Base-by-base conservation (phyloP, 2,113 vertebrate genomes). In the Ancistrus triradiatus region DNA sequence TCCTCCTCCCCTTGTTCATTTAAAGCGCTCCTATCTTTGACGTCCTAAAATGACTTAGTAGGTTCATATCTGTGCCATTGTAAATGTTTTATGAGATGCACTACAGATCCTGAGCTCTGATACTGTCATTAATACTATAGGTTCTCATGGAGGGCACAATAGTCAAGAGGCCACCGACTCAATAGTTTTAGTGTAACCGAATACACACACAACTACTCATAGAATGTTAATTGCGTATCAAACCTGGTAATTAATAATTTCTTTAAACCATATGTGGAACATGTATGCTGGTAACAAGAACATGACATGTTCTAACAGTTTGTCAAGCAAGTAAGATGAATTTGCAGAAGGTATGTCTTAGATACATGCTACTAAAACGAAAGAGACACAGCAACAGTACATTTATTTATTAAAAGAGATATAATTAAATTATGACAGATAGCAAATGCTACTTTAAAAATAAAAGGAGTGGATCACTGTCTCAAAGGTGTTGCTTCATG, bases 161-260 rank as follows among this genome's bases (percentile, higher is more conserved):
- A 60, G 65, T 42, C 43, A 48, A n/a, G 19, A 66, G 53, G 63
- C 49, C 19, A 35, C 38, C 31, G 33, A 51, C 35, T 37, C 22
- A 60, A 50, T 33, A 63, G 44, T 65, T 70, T 22, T 69, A 53
- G 27, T 47, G 70, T 50, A 74, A 80, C 43, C 70, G 37, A 43
- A 76, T 58, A 66, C 31, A 18, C 33, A 40, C 6, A 56, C 25
- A 25, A 67, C 57, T 25, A 40, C 14, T 60, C 37, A 8, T n/a
- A 37, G n/a, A n/a, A n/a, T n/a, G n/a, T n/a, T 56, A 74, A 72
- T 75, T 55, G 74, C 74, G 63, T 43, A 79, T 24, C 42, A 57
- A 55, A 55, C 11, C 57, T 66, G 66, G 51, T 63, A 51, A 60
- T 37, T 53, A 37, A 55, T 47, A 28, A 46, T 51, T 38, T n/a